Conservation (phyloP, 1,140 invertebrate species). For the Atopsyche davidsoni region DNA sequence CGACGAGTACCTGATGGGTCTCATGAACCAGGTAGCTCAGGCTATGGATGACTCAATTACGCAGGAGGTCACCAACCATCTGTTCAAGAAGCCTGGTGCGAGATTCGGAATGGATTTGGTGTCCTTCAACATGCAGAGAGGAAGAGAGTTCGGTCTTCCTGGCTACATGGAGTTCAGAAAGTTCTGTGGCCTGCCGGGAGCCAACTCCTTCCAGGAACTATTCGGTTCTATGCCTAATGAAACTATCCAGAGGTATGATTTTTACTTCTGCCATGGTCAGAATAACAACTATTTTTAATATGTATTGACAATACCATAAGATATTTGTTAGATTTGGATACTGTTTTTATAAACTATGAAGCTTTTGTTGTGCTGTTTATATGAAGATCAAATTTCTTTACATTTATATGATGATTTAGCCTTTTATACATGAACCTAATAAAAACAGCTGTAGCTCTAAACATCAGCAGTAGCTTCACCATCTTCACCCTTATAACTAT, state of each 20-base stretch:
- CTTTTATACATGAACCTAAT: too few relatives aligned
- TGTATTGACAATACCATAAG: too few relatives aligned
- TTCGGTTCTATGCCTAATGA: constrained; percentile 85
- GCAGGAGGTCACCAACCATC: constrained; percentile 86
- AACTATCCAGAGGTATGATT: constrained; percentile 63
- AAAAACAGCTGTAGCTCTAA: too few relatives aligned
- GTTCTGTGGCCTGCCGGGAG: constrained; percentile 80
- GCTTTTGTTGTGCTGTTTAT: too few relatives aligned
- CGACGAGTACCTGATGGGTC: constrained; percentile 87
- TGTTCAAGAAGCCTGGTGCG: constrained; percentile 83
- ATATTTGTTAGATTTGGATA: too few relatives aligned
- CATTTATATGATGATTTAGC: too few relatives aligned
- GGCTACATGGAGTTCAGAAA: constrained; percentile 90
- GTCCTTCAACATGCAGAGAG: constrained; percentile 91
- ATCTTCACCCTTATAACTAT: too few relatives aligned
- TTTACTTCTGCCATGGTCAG: too few relatives aligned
- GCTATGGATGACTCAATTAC: constrained; percentile 93
- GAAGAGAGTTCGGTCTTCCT: constrained; percentile 85
- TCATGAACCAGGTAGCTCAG: constrained; percentile 91
- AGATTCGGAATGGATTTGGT: constrained; percentile 86
- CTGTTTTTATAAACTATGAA: too few relatives aligned
- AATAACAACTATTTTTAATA: too few relatives aligned
- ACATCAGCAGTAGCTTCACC: too few relatives aligned
- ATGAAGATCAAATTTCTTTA: too few relatives aligned
- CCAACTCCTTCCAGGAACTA: constrained; percentile 77